Evolutionary conservation across 2,797 vertebrate genomes (phyloP).

Genomic region (Mycteria americana): DNA sequence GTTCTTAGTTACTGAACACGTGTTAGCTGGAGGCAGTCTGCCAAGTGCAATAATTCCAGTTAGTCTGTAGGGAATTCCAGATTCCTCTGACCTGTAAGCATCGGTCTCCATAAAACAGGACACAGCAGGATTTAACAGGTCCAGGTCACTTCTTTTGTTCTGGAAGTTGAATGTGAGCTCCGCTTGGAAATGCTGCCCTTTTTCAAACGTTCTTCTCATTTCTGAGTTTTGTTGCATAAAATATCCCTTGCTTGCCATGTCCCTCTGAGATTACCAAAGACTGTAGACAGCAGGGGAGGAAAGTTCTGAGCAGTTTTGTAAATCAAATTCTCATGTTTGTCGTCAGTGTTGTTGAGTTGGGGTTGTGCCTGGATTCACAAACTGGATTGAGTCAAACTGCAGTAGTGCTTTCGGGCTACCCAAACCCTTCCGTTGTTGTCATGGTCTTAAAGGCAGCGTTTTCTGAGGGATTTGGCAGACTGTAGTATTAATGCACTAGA

Average conservation of each 20-base stretch:
- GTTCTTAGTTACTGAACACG: neutral
- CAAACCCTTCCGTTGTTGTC: neutral
- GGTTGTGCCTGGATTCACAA: neutral
- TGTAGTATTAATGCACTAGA: neutral
- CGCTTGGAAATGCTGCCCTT: neutral
- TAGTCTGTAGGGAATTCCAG: neutral
- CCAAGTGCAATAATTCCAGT: slow-evolving; percentile 42
- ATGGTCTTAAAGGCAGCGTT: neutral
- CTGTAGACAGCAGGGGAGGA: neutral
- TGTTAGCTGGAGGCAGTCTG: neutral
- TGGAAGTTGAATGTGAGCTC: neutral
- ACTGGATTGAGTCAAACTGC: neutral
- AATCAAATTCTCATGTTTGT: neutral
- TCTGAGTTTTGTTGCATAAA: neutral
- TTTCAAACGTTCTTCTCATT: neutral
- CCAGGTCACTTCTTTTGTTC: neutral
- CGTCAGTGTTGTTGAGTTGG: neutral
- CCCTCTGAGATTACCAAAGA: slow-evolving; percentile 32
- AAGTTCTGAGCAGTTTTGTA: neutral
- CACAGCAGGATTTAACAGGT: neutral
- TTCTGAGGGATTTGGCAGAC: neutral
- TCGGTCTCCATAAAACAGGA: neutral
- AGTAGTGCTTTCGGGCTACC: neutral
- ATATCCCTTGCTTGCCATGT: neutral
- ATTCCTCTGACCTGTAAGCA: neutral